phyloP scores from a whole-genome alignment of 2,888 invertebrate species.

The Uloborus plumipes region DNA sequence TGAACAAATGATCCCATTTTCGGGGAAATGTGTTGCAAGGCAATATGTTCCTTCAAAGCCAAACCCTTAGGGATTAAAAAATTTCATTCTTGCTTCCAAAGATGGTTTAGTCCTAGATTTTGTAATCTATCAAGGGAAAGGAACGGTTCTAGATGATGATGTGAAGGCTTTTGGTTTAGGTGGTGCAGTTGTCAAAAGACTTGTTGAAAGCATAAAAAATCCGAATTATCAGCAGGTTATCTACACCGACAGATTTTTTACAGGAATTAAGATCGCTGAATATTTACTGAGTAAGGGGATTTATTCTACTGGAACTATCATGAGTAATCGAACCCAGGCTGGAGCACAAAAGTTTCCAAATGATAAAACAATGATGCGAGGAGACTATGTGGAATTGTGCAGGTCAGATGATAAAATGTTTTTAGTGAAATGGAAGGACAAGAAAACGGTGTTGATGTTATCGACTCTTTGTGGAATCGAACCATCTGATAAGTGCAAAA shows the following conservation, averaged over 20 bases:
- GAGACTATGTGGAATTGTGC: conserved; percentile 9
- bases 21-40: not conserved
- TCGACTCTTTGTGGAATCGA: conserved; percentile 11
- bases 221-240: not conserved
- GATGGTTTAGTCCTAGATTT: not conserved
- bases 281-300: not conserved
- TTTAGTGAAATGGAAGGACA: conserved; percentile 25
- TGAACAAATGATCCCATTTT: too few relatives aligned
- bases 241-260: conserved; percentile 8
- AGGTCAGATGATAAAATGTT: not conserved
- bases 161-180: not conserved
- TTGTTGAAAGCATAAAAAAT: too few relatives aligned
- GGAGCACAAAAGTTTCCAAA: not conserved
- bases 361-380: not conserved
- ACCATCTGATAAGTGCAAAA: not conserved
- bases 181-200: too few relatives aligned
- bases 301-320: not conserved
- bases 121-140: not conserved
- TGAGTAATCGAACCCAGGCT: not conserved
- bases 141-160: not conserved
- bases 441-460: conserved; percentile 3
- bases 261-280: not conserved
- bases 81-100: not conserved
- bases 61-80: not conserved
- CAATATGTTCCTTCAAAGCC: conserved; percentile 1